A percentile compares a stretch with the other conserved stretches of the same genome.
phyloP scores from a whole-genome alignment of 2,888 invertebrate species.

The Zaprionus obscuricornis region DNA sequence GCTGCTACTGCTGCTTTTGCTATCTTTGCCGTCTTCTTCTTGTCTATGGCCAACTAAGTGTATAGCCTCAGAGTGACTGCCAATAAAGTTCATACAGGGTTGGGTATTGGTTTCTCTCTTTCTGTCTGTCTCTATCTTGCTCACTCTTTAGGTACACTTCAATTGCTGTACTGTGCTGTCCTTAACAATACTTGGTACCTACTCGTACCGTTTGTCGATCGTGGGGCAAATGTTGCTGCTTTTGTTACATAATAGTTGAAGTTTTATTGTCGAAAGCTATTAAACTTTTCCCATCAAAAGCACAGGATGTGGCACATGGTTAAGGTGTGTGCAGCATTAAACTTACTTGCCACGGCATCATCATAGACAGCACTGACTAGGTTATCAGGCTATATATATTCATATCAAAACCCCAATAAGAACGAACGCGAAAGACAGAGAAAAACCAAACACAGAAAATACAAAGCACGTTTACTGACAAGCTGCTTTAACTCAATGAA shows the following conservation, averaged over 20 bases:
- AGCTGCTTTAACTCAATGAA: slow-evolving; percentile 5
- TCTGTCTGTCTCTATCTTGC: too few species aligned
- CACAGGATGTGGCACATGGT: slow-evolving; percentile 63
- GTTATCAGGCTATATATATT: background rate
- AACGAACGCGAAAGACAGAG: too few species aligned
- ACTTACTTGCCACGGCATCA: slow-evolving; percentile 42
- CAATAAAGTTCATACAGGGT: slow-evolving; percentile 51
- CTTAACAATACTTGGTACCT: slow-evolving; percentile 24
- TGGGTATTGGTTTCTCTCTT: background rate
- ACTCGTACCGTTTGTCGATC: slow-evolving; percentile 52
- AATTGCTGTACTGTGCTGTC: background rate
- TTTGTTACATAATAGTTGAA: slow-evolving; percentile 77
- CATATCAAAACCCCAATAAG: too few species aligned
- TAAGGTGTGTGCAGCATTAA: slow-evolving; percentile 72
- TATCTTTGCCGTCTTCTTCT: too few species aligned
- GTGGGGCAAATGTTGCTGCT: slow-evolving; percentile 62
- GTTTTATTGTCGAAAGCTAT: slow-evolving; percentile 80
- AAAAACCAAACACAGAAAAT: slow-evolving; percentile 47
- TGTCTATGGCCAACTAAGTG: slow-evolving; percentile 43
- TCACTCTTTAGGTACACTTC: too few species aligned
- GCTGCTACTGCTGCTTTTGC: too few species aligned
- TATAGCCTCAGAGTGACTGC: slow-evolving; percentile 45
- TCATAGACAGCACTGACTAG: slow-evolving; percentile 11
- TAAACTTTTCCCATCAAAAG: slow-evolving; percentile 80
- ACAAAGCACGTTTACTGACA: slow-evolving; percentile 9